These are phyloP conservation scores for Cotesia typhae DNA, from an alignment of 1,140 invertebrate species.

Conservation along the genomic window DNA sequence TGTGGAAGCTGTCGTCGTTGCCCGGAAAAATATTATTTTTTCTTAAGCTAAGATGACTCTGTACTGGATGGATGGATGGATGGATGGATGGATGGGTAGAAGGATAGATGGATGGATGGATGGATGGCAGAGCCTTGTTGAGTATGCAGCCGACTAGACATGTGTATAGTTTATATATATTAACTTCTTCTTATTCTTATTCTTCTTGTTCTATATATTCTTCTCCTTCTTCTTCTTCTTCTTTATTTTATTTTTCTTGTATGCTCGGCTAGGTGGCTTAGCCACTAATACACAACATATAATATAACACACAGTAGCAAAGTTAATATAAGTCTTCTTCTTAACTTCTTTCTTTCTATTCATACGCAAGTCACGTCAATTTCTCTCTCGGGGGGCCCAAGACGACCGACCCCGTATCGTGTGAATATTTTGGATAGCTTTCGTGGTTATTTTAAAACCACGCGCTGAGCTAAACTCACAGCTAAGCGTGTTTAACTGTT, in stretches of 20 bases:
- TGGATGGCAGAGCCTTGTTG: constrained; percentile 10
- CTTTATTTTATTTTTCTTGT: constrained; percentile 21
- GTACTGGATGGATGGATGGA: constrained; percentile 1
- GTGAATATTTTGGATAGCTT: constrained; percentile 56
- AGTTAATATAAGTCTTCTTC: constrained; percentile 27
- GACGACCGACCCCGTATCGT: constrained; percentile 43
- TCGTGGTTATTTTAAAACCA: constrained; percentile 20
- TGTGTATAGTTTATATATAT: not conserved
- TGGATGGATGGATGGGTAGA: not conserved
- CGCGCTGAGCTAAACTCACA: constrained; percentile 57
- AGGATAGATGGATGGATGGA: not conserved
- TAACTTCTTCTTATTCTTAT: no score
- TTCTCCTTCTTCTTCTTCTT: constrained; percentile 13
- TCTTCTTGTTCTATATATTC: not conserved
- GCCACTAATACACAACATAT: no score
- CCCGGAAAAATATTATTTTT: constrained; percentile 37
- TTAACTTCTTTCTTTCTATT: constrained; percentile 20
- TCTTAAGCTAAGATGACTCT: constrained; percentile 27
- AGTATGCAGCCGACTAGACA: constrained; percentile 1
- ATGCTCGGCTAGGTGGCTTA: constrained; percentile 22
- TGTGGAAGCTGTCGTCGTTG: constrained; percentile 20
- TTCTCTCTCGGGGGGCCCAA: constrained; percentile 11
- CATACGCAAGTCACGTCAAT: constrained; percentile 25
- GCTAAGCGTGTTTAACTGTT: not conserved
- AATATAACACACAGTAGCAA: constrained; percentile 38